These are phyloP conservation scores for Rhysida immarginata DNA, from an alignment of 1,140 invertebrate species.

Conservation along the genomic window DNA sequence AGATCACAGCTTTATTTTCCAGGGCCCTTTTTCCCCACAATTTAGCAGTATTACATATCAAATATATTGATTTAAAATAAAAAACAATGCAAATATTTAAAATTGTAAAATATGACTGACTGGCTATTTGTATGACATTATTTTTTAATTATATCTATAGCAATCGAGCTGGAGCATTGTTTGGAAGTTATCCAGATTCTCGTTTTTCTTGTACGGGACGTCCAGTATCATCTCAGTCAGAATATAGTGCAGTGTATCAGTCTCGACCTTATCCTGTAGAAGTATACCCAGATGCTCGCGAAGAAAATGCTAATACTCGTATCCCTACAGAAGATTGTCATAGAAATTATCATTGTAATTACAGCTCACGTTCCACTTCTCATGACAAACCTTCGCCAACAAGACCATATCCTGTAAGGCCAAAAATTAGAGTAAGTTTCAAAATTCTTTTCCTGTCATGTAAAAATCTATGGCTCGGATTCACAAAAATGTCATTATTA, in stretches of 20 bases:
- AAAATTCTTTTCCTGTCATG: not conserved
- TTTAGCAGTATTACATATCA: too few species aligned
- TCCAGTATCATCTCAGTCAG: not conserved
- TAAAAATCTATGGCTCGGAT: too few species aligned
- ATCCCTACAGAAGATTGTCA: not conserved
- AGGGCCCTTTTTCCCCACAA: too few species aligned
- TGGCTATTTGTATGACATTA: too few species aligned
- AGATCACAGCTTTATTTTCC: too few species aligned
- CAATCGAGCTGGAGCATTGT: not conserved
- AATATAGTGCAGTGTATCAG: not conserved
- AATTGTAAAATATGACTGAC: too few species aligned
- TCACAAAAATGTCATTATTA: too few species aligned
- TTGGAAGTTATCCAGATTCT: not conserved
- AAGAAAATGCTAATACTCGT: conserved; percentile 6
- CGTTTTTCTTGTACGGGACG: too few species aligned
- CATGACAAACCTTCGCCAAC: not conserved
- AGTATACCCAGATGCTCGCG: not conserved
- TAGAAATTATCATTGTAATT: not conserved
- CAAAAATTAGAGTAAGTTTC: conserved; percentile 16
- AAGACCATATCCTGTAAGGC: conserved; percentile 15
- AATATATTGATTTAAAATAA: too few species aligned
- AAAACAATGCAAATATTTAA: too few species aligned
- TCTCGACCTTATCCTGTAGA: not conserved
- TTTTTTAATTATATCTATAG: too few species aligned
- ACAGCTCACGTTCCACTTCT: not conserved